A percentile compares a stretch with the other conserved stretches of the same genome.
phyloP scores from a whole-genome alignment of 2,797 vertebrate species.

The Darevskia mixta region DNA sequence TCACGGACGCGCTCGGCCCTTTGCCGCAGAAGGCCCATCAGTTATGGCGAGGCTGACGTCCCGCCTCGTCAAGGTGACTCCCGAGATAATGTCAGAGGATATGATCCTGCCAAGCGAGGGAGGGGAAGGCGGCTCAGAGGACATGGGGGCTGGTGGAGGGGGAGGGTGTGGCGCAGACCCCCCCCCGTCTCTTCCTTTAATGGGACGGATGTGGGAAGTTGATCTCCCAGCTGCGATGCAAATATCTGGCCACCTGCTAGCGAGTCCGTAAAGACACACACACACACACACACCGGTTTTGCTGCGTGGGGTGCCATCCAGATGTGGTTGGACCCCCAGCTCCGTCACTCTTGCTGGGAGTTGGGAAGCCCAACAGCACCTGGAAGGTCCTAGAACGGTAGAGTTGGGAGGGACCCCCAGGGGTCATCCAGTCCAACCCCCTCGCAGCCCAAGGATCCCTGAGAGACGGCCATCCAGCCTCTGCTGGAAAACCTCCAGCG shows the following conservation, averaged over 20 bases:
- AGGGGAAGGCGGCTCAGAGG: not conserved
- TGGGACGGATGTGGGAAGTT: not conserved
- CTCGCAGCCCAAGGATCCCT: too few relatives aligned
- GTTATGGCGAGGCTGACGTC: conserved; percentile 16
- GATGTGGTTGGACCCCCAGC: too few relatives aligned
- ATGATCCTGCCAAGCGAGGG: too few relatives aligned
- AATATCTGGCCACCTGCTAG: too few relatives aligned
- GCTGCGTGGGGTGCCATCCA: not conserved
- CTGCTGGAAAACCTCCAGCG: too few relatives aligned
- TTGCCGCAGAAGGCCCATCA: conserved; percentile 9
- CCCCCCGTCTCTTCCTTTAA: too few relatives aligned
- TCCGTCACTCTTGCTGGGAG: too few relatives aligned
- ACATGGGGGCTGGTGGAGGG: not conserved
- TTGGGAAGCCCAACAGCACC: too few relatives aligned
- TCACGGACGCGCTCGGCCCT: not conserved
- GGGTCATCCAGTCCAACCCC: too few relatives aligned
- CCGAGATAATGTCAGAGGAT: conserved; percentile 22
- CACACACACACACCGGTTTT: not conserved
- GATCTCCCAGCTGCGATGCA: not conserved
- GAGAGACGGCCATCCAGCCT: too few relatives aligned
- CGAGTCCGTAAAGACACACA: not conserved
- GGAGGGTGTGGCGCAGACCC: rapidly evolving
- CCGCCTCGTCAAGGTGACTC: conserved; percentile 29
- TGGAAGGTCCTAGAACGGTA: too few relatives aligned
- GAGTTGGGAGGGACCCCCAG: too few relatives aligned